Percentiles rank a stretch among this genome's conserved stretches.
Conservation (phyloP, 2,797 vertebrate species). For the Micrastur ruficollis region DNA sequence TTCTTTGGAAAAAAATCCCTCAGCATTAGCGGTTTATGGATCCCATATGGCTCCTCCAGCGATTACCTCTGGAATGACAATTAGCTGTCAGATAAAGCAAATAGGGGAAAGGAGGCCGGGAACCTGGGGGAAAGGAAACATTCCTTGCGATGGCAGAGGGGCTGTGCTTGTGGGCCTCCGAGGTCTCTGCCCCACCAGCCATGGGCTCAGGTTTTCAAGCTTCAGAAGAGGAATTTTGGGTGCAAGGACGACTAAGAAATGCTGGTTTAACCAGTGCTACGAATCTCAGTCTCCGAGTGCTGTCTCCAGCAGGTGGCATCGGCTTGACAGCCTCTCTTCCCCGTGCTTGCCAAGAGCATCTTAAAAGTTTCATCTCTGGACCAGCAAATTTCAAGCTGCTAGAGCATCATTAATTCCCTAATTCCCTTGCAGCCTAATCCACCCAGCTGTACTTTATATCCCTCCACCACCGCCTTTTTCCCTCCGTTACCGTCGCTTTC, state of each 20-base stretch:
- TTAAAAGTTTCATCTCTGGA: neutral
- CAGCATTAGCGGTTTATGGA: neutral
- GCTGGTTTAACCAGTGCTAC: fast-evolving
- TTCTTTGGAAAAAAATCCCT: neutral
- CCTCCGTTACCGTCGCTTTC: neutral
- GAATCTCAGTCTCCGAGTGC: neutral
- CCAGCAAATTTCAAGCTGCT: neutral
- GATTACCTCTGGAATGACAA: neutral
- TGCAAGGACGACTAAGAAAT: neutral
- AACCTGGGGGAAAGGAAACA: neutral
- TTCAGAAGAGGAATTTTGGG: neutral
- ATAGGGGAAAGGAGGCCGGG: neutral
- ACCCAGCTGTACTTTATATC: neutral
- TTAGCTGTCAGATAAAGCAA: neutral
- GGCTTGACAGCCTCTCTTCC: neutral
- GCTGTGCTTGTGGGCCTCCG: fast-evolving
- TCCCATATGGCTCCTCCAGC: neutral
- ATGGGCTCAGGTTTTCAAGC: neutral
- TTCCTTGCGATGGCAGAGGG: neutral
- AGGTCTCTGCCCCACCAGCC: neutral
- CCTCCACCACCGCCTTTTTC: neutral
- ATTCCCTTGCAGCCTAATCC: neutral
- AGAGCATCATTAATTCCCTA: neutral
- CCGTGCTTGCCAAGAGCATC: fast-evolving
- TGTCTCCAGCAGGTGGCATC: conserved; percentile 37